Conservation (phyloP, 1,140 invertebrate species). For the Cotesia chilonis region DNA sequence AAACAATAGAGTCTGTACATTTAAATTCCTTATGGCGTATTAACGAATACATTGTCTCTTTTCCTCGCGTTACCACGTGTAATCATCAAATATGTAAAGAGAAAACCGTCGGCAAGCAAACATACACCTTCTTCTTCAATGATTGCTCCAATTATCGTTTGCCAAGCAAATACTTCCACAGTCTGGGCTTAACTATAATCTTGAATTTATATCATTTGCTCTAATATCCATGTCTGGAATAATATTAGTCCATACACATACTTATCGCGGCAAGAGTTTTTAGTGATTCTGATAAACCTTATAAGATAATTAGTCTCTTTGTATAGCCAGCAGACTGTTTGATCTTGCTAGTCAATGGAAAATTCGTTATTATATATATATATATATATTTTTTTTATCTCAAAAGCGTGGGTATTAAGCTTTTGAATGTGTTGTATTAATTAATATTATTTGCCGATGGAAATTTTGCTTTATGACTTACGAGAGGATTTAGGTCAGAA, state of each 20-base stretch:
- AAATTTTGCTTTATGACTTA: no score
- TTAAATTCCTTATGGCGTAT: not conserved
- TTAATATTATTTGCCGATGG: not conserved
- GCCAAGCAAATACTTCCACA: conserved; percentile 49
- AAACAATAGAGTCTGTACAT: conserved; percentile 47
- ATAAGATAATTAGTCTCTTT: no score
- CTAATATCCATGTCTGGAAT: not conserved
- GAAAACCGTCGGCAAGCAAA: not conserved
- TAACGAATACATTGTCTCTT: not conserved
- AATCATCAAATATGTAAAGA: no score
- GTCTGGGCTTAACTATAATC: conserved; percentile 39
- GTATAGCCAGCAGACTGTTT: no score
- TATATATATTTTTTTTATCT: no score
- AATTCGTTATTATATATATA: no score
- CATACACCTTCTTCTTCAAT: not conserved
- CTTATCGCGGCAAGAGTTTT: no score
- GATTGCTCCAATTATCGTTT: conserved; percentile 46
- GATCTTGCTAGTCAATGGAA: no score
- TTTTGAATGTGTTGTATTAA: no score
- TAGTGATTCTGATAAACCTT: no score
- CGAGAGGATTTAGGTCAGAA: not conserved
- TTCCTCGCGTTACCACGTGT: no score
- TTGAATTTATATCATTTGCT: conserved; percentile 36
- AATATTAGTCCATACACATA: not conserved
- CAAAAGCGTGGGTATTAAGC: no score